Evolutionary conservation across 2,797 vertebrate species (phyloP), one percentile per base, ranked within the genome.

Genomic region (Channa striata): DNA sequence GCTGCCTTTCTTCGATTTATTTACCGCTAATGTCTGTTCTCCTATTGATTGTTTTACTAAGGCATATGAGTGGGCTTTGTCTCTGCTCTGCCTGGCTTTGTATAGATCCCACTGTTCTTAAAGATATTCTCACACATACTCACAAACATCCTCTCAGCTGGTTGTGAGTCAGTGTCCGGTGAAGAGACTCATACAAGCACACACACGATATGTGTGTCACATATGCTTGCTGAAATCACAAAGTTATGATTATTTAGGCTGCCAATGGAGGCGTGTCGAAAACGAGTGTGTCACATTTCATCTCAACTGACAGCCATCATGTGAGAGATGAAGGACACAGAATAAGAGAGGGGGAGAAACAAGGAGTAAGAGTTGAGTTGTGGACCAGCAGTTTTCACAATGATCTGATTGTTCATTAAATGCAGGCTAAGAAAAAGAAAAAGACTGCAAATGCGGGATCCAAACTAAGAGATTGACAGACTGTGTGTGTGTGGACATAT

Each of bases 1-100:
- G 68, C 58, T 77, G 54, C 69, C 59, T 67, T 71, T 33, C 59
- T 57, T 40, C 43, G 52, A 85, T 89, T 92, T 92, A 92, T 92
- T 92, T 93, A 87, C 85, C 91, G 74, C 80, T 76, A 81, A 63
- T 39, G 79, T 74, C 77, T 70, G 61, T 48, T 51, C 74, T 59
- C 51, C 80, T 74, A 87, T 89, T 70, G 83, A 92, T 91, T 90
- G 86, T 88, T 90, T 89, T 71, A 81, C 82, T 83, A 74, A 86
- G 89, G 90, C 25, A 91, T 90, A 89, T 83, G 87, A 89, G 77
- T 25, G 68, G 72, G 82, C 79, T 85, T 89, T 87, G 84, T 88
- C 73, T 75, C 75, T 51, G 51, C 61, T 54, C 13, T 57, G 63
- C 53, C 53, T 11, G 33, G 71, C 79, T 92, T 90, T 86, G 87